Percentiles rank a stretch among this genome's conserved stretches.
Conservation (phyloP, 2,113 vertebrate species). For the Todiramphus chloris region DNA sequence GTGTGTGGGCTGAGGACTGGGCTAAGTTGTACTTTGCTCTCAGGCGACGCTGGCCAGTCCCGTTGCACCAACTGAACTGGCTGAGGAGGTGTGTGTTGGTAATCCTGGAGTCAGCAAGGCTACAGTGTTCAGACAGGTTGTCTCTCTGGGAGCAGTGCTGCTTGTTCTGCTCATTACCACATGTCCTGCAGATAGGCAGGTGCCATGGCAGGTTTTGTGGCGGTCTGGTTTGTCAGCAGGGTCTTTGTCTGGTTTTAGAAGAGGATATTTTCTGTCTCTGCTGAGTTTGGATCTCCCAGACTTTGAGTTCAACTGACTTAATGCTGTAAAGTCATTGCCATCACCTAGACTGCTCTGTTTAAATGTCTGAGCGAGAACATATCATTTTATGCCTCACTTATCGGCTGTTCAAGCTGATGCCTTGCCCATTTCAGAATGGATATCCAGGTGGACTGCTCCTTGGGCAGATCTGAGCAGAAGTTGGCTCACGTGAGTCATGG, state of each 20-base stretch:
- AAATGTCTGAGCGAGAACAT: background rate
- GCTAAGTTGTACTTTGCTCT: background rate
- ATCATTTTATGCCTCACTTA: background rate
- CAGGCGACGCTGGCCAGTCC: background rate
- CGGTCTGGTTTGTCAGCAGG: background rate
- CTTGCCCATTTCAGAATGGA: background rate
- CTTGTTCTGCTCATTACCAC: background rate
- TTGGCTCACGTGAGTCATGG: background rate
- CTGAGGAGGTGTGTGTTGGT: fast-evolving
- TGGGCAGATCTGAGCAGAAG: background rate
- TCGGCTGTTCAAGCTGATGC: background rate
- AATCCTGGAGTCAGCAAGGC: background rate
- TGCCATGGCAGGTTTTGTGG: background rate
- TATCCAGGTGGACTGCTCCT: background rate
- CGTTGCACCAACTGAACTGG: background rate
- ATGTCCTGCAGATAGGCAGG: background rate
- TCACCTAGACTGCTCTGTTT: background rate
- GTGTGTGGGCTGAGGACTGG: background rate
- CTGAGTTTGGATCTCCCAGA: background rate
- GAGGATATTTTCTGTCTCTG: background rate
- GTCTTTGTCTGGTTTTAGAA: background rate
- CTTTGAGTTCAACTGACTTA: background rate
- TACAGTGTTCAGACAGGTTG: background rate
- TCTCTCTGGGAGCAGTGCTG: background rate
- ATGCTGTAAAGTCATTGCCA: background rate